These are phyloP conservation scores for Picus viridis DNA, from an alignment of 2,797 vertebrate genomes.

Conservation along the genomic window DNA sequence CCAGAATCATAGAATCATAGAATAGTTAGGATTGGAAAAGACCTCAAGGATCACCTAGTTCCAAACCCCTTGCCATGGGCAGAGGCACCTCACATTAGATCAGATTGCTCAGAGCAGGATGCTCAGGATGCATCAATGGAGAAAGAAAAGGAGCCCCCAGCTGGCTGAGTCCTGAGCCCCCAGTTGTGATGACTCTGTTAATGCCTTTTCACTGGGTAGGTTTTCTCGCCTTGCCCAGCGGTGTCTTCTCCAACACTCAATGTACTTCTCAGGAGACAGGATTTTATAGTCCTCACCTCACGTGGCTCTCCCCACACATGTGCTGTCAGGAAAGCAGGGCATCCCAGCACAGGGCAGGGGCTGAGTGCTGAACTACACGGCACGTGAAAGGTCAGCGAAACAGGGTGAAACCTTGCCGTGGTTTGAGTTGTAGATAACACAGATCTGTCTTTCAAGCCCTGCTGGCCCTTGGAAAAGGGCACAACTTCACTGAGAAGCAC, in stretches of 20 bases:
- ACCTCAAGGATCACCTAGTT: too few species aligned
- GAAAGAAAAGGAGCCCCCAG: background rate
- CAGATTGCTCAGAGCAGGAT: too few species aligned
- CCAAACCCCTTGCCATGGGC: too few species aligned
- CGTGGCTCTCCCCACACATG: rapidly evolving
- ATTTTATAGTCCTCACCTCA: background rate
- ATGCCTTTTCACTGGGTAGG: background rate
- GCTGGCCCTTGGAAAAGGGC: background rate
- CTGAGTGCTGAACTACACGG: background rate
- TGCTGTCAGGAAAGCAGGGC: background rate
- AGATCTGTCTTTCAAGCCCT: background rate
- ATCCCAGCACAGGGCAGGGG: background rate
- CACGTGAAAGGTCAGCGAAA: background rate
- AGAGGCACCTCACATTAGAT: too few species aligned
- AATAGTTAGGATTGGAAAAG: too few species aligned
- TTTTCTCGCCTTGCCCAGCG: background rate
- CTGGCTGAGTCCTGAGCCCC: background rate
- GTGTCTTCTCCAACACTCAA: background rate
- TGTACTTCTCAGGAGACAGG: background rate
- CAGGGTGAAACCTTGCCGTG: background rate
- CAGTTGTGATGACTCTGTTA: background rate
- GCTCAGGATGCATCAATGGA: background rate
- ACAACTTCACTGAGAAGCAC: background rate
- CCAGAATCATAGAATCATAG: too few species aligned
- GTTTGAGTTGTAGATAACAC: background rate